Evolutionary conservation across 2,888 invertebrate genomes (phyloP).

Genomic region (Nephrocerus scutellatus): DNA sequence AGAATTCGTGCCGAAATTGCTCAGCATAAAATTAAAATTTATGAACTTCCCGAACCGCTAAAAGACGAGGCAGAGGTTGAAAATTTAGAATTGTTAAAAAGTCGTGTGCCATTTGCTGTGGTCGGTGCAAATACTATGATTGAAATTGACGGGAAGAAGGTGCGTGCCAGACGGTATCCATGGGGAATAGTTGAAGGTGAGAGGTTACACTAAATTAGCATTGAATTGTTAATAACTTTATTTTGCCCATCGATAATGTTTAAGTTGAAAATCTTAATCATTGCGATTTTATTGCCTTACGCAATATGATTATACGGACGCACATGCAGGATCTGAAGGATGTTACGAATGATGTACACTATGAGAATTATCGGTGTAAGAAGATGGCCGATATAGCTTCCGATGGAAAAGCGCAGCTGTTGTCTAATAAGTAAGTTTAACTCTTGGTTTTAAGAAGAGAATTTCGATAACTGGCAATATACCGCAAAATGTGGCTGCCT

Average conservation of each 20-base stretch:
- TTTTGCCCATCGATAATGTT: too few species aligned
- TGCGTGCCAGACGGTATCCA: conserved; percentile 91
- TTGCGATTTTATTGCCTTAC: conserved; percentile 95
- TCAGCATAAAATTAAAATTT: conserved; percentile 96
- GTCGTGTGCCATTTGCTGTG: conserved; percentile 95
- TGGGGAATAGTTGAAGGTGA: conserved; percentile 96
- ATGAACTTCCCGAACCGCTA: conserved; percentile 88
- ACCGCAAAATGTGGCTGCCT: too few species aligned
- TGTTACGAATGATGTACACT: conserved; percentile 98
- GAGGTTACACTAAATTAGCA: not conserved
- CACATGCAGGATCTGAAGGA: conserved; percentile 97
- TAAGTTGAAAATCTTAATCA: conserved; percentile 96
- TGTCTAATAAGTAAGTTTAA: too few species aligned
- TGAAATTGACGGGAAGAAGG: conserved; percentile 80
- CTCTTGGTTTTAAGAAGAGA: too few species aligned
- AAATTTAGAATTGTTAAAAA: conserved; percentile 73
- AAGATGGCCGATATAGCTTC: conserved; percentile 83
- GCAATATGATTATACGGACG: conserved; percentile 95
- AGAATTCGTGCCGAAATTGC: conserved; percentile 88
- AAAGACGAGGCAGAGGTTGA: conserved; percentile 73
- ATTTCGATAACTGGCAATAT: too few species aligned
- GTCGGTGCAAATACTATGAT: conserved; percentile 95
- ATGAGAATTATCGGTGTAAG: conserved; percentile 96
- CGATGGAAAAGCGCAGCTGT: conserved; percentile 79
- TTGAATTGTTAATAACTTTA: too few species aligned